Conservation (phyloP, 92 coral and sea anemone genomes). For the Phymanthus crucifer region DNA sequence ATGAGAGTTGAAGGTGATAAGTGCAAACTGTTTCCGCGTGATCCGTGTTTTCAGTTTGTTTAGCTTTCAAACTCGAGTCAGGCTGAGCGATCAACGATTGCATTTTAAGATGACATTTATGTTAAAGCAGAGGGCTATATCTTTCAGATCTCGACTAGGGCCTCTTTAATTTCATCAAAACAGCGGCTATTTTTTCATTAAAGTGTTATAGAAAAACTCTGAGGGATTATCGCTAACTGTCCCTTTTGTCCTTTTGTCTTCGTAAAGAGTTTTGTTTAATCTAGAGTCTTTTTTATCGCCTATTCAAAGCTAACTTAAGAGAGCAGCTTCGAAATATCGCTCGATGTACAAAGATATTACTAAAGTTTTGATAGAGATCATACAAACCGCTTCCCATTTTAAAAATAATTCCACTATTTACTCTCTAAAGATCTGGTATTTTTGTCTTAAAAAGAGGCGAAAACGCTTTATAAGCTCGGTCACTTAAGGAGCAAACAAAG, state of each 20-base stretch:
- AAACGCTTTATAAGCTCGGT: background rate
- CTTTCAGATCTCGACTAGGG: background rate
- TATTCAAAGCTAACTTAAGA: conserved; percentile 3
- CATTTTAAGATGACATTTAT: background rate
- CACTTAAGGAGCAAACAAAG: background rate
- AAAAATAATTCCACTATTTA: background rate
- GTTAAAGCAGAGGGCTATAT: background rate
- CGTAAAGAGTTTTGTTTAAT: conserved; percentile 27
- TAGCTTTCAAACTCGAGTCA: background rate
- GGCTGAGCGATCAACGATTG: background rate
- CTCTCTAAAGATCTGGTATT: background rate
- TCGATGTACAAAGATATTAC: background rate
- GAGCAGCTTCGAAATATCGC: background rate
- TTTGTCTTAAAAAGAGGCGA: background rate
- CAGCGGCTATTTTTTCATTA: conserved; percentile 1
- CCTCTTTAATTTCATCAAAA: background rate
- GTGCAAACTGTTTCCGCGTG: background rate
- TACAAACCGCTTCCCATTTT: background rate
- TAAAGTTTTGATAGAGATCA: background rate
- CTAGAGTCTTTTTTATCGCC: conserved; percentile 11
- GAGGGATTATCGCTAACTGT: background rate
- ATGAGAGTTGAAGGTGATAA: conserved; percentile 6
- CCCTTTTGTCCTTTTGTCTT: background rate
- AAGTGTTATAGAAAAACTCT: background rate
- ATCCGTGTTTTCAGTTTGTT: background rate